phyloP scores from a whole-genome alignment of 2,888 invertebrate species.

The Cyaniris semiargus region DNA sequence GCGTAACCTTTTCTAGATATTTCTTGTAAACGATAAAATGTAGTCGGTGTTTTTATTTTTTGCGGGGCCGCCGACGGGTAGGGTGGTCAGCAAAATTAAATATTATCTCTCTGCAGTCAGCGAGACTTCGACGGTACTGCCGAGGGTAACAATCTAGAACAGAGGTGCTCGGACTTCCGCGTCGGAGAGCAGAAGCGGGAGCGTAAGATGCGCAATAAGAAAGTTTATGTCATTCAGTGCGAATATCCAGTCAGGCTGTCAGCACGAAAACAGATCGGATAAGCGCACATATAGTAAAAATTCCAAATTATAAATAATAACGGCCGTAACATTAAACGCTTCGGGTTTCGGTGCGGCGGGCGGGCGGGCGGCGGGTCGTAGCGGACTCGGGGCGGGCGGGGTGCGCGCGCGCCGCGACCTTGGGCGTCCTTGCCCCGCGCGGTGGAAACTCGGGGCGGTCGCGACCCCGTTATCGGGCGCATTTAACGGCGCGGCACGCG shows the following conservation, averaged over 20 bases:
- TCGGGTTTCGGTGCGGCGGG: background rate
- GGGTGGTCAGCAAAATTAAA: background rate
- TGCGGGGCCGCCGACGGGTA: background rate
- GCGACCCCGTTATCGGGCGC: conserved; percentile 63
- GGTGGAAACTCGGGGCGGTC: conserved; percentile 60
- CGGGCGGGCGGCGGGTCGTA: conserved; percentile 51
- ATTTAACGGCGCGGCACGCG: conserved; percentile 59
- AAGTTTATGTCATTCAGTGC: too few species aligned
- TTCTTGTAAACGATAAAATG: background rate
- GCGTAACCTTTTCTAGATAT: background rate
- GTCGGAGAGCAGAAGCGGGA: too few species aligned
- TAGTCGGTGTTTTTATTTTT: background rate
- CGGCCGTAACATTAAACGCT: background rate
- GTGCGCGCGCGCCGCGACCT: conserved; percentile 60
- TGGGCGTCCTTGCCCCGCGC: conserved; percentile 67
- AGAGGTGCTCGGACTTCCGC: too few species aligned
- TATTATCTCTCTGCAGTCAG: background rate
- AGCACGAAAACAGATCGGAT: too few species aligned
- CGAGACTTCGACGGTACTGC: background rate
- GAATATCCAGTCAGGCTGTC: too few species aligned
- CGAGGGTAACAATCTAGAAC: too few species aligned
- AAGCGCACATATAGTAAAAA: too few species aligned
- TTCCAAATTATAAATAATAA: background rate
- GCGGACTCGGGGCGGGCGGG: conserved; percentile 47
- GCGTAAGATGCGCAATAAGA: too few species aligned